These are phyloP conservation scores for Linepithema humile DNA, from an alignment of 1,140 invertebrate species.

Conservation along the genomic window DNA sequence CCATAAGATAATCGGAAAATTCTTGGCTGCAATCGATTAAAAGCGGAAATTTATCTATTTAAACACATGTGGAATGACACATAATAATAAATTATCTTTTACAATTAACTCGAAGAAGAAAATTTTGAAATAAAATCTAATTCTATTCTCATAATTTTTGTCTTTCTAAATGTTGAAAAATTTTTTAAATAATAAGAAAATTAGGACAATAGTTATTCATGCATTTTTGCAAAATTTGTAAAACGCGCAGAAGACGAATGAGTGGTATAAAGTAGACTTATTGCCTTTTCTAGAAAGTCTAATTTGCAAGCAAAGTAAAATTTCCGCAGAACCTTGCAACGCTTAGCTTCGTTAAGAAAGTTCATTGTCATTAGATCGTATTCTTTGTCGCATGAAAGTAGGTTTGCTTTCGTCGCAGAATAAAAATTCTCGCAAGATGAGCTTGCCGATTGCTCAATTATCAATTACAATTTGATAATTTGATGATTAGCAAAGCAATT, in stretches of 20 bases:
- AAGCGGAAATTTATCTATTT: background rate
- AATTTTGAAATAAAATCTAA: background rate
- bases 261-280: background rate
- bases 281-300: background rate
- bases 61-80: background rate
- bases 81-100: background rate
- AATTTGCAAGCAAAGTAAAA: conserved; percentile 21
- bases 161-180: background rate
- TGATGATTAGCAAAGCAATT: too few relatives aligned
- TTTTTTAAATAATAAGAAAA: background rate
- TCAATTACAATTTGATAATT: too few relatives aligned
- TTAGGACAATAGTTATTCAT: background rate
- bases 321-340: background rate
- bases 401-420: background rate
- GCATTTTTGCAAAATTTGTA: background rate
- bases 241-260: background rate
- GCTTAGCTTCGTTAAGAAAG: background rate
- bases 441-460: background rate
- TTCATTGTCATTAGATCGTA: conserved; percentile 20
- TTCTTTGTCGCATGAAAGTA: background rate
- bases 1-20: conserved; percentile 51
- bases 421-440: background rate
- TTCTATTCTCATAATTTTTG: background rate
- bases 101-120: background rate
- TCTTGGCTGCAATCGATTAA: background rate